Evolutionary conservation across 2,888 invertebrate genomes (phyloP).

Genomic region (Scaptomyza tumidula): DNA sequence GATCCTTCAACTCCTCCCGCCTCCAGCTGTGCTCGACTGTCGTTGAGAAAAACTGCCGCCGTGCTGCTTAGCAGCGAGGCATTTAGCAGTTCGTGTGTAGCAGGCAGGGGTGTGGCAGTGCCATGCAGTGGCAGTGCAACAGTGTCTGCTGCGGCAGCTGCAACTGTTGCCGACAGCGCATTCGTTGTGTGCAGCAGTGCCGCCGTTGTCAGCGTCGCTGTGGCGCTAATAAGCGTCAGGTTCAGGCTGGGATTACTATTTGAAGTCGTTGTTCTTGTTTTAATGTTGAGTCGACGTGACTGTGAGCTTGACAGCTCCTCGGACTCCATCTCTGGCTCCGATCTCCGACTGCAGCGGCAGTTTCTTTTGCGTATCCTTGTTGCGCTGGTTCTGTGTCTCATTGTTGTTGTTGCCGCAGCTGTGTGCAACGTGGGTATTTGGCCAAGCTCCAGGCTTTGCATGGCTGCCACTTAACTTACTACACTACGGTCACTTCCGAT

Average conservation of each 20-base stretch:
- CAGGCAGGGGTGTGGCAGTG: slow-evolving; percentile 57
- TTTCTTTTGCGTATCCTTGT: slow-evolving; percentile 72
- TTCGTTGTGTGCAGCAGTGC: slow-evolving; percentile 64
- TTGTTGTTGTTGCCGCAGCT: slow-evolving; percentile 41
- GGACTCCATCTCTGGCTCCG: neutral
- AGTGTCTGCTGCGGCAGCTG: slow-evolving; percentile 27
- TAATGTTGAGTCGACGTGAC: slow-evolving; percentile 9
- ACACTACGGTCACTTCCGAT: slow-evolving; percentile 24
- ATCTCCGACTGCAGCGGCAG: slow-evolving; percentile 32
- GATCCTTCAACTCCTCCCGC: slow-evolving; percentile 10
- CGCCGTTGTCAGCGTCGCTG: slow-evolving; percentile 54
- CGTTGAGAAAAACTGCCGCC: slow-evolving; percentile 55
- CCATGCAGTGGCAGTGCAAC: slow-evolving; percentile 63
- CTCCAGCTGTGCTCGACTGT: slow-evolving; percentile 49
- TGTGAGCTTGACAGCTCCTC: slow-evolving; percentile 12
- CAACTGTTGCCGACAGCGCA: slow-evolving; percentile 50
- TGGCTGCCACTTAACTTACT: slow-evolving; percentile 36
- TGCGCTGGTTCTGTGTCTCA: slow-evolving; percentile 62
- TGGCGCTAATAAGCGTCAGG: slow-evolving; percentile 47
- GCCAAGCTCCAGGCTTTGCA: slow-evolving; percentile 52
- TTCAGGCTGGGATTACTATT: slow-evolving; percentile 29
- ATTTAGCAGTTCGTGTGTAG: slow-evolving; percentile 50
- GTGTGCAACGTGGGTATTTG: slow-evolving; percentile 48
- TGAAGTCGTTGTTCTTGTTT: slow-evolving; percentile 29
- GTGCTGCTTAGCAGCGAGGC: slow-evolving; percentile 57